A percentile compares a stretch with the other conserved stretches of the same genome.
These are phyloP conservation scores for Vombatus ursinus DNA, from an alignment of 2,113 vertebrate genomes.

Conservation along the genomic window DNA sequence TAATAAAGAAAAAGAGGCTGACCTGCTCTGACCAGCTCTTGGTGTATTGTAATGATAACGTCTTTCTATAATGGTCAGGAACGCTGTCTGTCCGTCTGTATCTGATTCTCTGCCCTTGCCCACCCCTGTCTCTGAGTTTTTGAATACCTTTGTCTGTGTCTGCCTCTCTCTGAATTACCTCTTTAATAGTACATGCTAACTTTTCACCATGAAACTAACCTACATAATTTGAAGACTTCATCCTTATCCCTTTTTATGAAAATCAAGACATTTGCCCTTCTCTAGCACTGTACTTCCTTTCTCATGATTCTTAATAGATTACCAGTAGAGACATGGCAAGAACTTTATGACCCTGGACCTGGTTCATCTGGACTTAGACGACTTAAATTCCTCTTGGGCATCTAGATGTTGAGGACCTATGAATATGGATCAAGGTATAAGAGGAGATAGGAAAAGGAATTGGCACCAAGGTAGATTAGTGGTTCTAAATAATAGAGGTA, in stretches of 20 bases:
- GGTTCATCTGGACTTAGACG: neutral
- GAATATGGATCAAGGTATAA: neutral
- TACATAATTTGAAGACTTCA: neutral
- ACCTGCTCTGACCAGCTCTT: neutral
- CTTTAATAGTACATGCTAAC: neutral
- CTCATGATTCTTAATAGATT: neutral
- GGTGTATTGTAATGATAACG: neutral
- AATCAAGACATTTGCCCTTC: neutral
- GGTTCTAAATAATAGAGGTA: neutral
- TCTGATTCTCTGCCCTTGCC: neutral
- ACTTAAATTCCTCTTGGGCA: neutral
- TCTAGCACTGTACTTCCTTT: neutral
- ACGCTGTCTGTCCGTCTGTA: no score
- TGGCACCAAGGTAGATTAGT: neutral
- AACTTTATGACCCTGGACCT: neutral
- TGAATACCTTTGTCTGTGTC: neutral
- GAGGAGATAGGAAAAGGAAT: neutral
- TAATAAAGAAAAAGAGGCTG: neutral
- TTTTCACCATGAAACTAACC: neutral
- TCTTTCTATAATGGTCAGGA: neutral
- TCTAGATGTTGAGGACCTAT: neutral
- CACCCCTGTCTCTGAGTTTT: no score
- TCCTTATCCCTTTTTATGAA: neutral
- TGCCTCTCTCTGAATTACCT: neutral
- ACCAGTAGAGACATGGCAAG: neutral